These are phyloP conservation scores for Chinchilla lanigera DNA, from an alignment of 2,113 vertebrate genomes.

Conservation along the genomic window DNA sequence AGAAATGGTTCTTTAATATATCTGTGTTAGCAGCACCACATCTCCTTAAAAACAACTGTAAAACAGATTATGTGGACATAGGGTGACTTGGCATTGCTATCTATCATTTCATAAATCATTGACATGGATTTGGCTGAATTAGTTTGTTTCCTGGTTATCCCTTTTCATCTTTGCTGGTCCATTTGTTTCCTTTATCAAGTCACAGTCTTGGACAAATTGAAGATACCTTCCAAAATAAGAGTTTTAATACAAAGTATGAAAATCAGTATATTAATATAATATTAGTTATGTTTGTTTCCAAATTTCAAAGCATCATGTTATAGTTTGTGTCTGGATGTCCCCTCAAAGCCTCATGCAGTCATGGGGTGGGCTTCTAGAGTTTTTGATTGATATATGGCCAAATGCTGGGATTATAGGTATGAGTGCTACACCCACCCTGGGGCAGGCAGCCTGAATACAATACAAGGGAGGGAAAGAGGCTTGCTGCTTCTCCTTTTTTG, in stretches of 20 bases:
- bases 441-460: no score
- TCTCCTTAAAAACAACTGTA: not conserved
- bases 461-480: no score
- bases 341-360: no score
- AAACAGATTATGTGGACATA: not conserved
- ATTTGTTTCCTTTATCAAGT: not conserved
- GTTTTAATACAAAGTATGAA: not conserved
- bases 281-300: not conserved
- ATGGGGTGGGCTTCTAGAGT: no score
- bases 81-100: not conserved
- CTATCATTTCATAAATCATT: not conserved
- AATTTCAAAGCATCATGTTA: not conserved
- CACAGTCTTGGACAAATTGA: not conserved
- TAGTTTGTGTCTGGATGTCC: no score
- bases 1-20: constrained; percentile 21
- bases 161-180: not conserved
- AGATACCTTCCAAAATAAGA: not conserved
- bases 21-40: not conserved
- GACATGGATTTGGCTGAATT: not conserved
- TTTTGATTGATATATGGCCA: no score
- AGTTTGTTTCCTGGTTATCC: not conserved
- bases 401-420: no score
- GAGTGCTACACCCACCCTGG: no score
- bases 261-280: not conserved
- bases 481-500: no score